Evolutionary conservation across 1,140 invertebrate genomes (phyloP), one percentile per base, ranked within the genome.

Genomic region (Carcinoscorpius rotundicauda): DNA sequence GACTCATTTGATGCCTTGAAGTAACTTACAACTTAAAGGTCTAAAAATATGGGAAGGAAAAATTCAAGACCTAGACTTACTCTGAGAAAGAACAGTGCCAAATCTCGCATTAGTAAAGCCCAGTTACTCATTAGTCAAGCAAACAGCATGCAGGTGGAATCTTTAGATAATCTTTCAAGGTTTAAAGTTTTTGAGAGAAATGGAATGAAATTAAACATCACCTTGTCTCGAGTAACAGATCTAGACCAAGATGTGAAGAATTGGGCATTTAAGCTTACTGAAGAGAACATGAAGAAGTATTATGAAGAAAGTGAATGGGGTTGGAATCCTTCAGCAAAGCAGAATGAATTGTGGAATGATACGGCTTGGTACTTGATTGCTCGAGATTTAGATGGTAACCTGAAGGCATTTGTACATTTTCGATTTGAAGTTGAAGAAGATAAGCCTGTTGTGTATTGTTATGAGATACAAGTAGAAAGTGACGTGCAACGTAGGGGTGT

Each of bases 261-360:
- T 57, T 64, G 62, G 60, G 62, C 73, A 29, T 65, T 74, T 50
- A 49, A 71, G 65, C 60, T 75, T 49, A 67, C 69, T 3, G 64
- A 69, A 69, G 49, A 51, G 6, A 75, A 73, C 61, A 75, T 74
- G 73, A 55, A 70, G 61, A 5, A 60, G 4, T 62, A 68, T 29
- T 74, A 74, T 65, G 66, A 72, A 49, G 50, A 67, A 51, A 70
- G 63, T 60, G 64, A 64, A 53, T 74, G 72, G 72, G 72, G 72
- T 10, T 74, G 73, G 73, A 68, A 72, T 64, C 63, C 64, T 49
- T 48, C 49, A 52, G 49, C 60, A n/a, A 74, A 74, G 59, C 48
- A 64, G 51, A 58, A 67, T 29, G 73, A 74, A 66, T 61, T 74
- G 4, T 58, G 50, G 8, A 52, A 70, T 62, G 53, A 70, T 56